phyloP scores from a whole-genome alignment of 2,113 vertebrate genomes.

The Patagioenas fasciata region DNA sequence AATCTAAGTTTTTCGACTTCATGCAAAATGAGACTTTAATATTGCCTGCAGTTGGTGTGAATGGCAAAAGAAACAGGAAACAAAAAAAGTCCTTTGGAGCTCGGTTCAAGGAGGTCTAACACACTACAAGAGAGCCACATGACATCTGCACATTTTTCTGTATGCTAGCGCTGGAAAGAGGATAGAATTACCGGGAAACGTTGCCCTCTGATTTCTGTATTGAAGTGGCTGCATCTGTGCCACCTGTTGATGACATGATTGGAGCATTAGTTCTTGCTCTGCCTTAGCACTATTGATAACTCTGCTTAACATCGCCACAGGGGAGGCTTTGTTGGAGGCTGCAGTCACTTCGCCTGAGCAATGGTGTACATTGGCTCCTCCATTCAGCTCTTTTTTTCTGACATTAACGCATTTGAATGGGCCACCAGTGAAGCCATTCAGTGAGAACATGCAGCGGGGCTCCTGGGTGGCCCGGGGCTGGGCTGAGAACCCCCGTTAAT shows the following conservation, averaged over 20 bases:
- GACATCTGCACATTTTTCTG: constrained; percentile 53
- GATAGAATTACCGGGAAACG: constrained; percentile 70
- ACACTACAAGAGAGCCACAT: constrained; percentile 45
- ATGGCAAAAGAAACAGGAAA: constrained; percentile 51
- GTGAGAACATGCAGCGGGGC: constrained; percentile 70
- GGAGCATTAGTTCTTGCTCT: constrained; percentile 76
- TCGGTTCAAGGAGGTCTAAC: constrained; percentile 20
- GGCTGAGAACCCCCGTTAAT: constrained; percentile 78
- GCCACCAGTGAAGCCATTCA: constrained; percentile 86
- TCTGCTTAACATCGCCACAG: constrained; percentile 77
- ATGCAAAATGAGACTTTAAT: constrained; percentile 39
- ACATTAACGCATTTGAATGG: constrained; percentile 81
- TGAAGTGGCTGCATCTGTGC: constrained; percentile 74
- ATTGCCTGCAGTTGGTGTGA: constrained; percentile 30
- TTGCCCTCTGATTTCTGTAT: constrained; percentile 69
- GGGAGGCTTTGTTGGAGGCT: constrained; percentile 75
- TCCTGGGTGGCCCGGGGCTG: constrained; percentile 79
- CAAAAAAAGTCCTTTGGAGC: constrained; percentile 38
- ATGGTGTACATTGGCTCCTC: constrained; percentile 78
- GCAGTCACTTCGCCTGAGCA: constrained; percentile 79
- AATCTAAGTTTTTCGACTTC: not conserved
- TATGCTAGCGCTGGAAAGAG: constrained; percentile 55
- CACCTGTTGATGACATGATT: constrained; percentile 80
- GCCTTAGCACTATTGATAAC: constrained; percentile 73
- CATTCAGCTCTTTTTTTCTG: constrained; percentile 67